Conservation (phyloP, 2,797 vertebrate species). For the Poeciliopsis turneri region DNA sequence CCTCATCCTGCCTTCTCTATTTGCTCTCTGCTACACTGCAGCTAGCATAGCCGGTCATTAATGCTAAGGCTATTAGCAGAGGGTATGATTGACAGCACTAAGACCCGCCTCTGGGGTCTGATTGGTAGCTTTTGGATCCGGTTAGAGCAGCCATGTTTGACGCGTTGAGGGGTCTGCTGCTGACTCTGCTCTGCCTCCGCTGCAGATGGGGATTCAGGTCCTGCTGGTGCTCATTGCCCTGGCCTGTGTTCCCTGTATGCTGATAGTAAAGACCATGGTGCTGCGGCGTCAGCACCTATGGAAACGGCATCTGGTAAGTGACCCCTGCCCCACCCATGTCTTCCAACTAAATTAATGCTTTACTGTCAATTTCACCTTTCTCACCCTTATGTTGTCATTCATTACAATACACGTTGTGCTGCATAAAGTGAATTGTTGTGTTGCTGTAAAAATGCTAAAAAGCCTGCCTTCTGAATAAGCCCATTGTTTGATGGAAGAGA, state of each 20-base stretch:
- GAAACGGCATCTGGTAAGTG: slow-evolving; percentile 95
- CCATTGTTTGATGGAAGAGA: neutral
- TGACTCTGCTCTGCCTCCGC: slow-evolving; percentile 14
- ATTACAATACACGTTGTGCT: slow-evolving; percentile 59
- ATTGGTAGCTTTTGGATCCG: neutral
- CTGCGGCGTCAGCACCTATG: slow-evolving; percentile 93
- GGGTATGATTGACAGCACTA: no score
- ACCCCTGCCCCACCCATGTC: slow-evolving; percentile 36
- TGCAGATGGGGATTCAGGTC: slow-evolving; percentile 91
- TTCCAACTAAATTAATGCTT: neutral
- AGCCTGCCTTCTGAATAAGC: slow-evolving; percentile 66
- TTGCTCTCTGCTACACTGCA: no score
- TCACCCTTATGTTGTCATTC: slow-evolving; percentile 64
- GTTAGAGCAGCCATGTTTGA: neutral
- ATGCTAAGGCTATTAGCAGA: no score
- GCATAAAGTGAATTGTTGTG: slow-evolving; percentile 59
- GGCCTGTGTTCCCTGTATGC: slow-evolving; percentile 97
- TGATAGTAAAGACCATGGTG: slow-evolving; percentile 94
- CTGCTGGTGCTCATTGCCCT: slow-evolving; percentile 94
- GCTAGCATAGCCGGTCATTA: no score
- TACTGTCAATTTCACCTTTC: slow-evolving; percentile 54
- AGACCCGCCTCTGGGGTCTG: no score
- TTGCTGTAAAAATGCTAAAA: slow-evolving; percentile 70
- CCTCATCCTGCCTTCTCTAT: no score
- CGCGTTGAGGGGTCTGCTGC: neutral